phyloP scores from a whole-genome alignment of 2,113 vertebrate genomes.

The Archocentrus centrarchus region DNA sequence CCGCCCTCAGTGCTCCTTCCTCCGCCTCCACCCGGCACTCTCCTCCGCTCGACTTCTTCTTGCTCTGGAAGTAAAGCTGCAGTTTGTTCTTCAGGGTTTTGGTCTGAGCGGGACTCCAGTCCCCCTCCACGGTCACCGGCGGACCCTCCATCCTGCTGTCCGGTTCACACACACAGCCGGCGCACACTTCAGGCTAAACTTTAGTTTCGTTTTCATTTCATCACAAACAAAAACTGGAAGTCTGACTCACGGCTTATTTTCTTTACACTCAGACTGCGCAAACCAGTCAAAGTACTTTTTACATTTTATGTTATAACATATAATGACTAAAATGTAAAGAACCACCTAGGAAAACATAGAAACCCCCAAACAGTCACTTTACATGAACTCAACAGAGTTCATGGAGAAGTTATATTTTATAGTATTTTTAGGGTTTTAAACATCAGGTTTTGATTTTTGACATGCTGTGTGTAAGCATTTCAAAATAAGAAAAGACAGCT shows the following conservation, averaged over 20 bases:
- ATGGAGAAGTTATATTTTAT: too few species aligned
- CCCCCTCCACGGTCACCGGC: constrained; percentile 57
- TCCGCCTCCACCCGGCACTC: constrained; percentile 79
- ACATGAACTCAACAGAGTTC: too few species aligned
- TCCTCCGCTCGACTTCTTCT: constrained; percentile 82
- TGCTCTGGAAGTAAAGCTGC: constrained; percentile 85
- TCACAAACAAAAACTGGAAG: background rate
- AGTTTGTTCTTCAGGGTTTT: constrained; percentile 77
- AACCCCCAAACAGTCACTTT: too few species aligned
- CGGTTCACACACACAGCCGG: fast-evolving
- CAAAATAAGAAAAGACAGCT: too few species aligned
- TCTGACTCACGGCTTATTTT: background rate
- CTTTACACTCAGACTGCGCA: fast-evolving
- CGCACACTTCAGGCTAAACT: background rate
- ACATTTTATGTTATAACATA: too few species aligned
- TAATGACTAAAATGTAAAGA: too few species aligned
- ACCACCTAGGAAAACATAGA: too few species aligned
- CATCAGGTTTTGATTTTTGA: too few species aligned
- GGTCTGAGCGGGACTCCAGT: constrained; percentile 30
- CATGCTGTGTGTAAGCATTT: too few species aligned
- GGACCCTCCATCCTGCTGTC: constrained; percentile 51
- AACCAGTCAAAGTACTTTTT: background rate
- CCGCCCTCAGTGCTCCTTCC: constrained; percentile 52
- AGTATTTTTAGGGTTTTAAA: too few species aligned
- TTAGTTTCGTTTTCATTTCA: constrained; percentile 65